Conservation (phyloP, 2,888 invertebrate species). For the Nemoura dubitans region DNA sequence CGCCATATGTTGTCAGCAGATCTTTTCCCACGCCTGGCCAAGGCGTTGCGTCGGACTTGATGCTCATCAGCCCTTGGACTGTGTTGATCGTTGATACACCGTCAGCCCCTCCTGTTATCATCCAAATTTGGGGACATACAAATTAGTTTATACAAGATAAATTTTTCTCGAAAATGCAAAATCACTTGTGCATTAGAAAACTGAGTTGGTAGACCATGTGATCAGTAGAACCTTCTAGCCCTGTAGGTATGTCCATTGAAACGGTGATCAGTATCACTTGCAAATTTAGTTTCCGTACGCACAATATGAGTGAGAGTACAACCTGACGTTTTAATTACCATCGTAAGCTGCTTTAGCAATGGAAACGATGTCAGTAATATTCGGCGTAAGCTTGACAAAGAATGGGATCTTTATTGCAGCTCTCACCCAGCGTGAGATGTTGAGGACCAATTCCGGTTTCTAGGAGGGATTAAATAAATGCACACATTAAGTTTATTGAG, state of each 20-base stretch:
- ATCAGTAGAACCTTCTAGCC: too few relatives aligned
- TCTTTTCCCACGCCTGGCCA: constrained; percentile 91
- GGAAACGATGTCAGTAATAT: constrained; percentile 90
- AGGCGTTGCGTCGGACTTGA: constrained; percentile 81
- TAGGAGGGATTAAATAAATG: constrained; percentile 57
- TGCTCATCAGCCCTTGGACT: constrained; percentile 91
- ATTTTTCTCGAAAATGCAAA: too few relatives aligned
- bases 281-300: neutral
- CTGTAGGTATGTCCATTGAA: too few relatives aligned
- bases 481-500: neutral
- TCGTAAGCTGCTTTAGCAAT: constrained; percentile 91
- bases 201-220: too few relatives aligned
- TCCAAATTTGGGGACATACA: neutral
- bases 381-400: constrained; percentile 97
- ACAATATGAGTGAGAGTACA: neutral
- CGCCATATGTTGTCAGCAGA: constrained; percentile 91
- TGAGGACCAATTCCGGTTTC: constrained; percentile 86
- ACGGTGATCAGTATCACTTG: neutral
- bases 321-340: constrained; percentile 65
- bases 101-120: constrained; percentile 78
- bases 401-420: constrained; percentile 90
- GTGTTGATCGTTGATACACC: constrained; percentile 99
- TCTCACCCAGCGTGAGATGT: constrained; percentile 92
- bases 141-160: too few relatives aligned
- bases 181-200: too few relatives aligned